These are phyloP conservation scores for Alouatta palliata DNA, from an alignment of 2,113 vertebrate genomes.

Conservation along the genomic window DNA sequence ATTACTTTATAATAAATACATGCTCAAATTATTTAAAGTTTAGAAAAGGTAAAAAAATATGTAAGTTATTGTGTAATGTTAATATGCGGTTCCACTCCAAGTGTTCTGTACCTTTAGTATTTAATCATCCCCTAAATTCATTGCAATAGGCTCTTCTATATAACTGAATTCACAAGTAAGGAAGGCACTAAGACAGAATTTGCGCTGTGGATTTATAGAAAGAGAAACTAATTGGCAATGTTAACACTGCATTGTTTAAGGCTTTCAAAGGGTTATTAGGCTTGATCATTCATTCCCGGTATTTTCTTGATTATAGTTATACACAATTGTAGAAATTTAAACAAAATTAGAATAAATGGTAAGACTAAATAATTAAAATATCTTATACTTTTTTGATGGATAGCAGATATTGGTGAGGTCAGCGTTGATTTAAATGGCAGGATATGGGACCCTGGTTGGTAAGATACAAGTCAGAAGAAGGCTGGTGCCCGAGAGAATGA, in stretches of 20 bases:
- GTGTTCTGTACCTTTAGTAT: neutral
- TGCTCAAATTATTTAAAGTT: neutral
- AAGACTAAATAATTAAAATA: neutral
- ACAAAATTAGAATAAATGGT: neutral
- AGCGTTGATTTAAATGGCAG: neutral
- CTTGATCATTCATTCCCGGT: neutral
- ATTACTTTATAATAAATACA: neutral
- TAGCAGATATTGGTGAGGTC: neutral
- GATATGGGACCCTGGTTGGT: neutral
- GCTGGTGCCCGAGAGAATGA: neutral
- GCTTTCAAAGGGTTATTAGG: neutral
- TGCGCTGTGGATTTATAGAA: neutral
- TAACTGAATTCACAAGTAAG: neutral
- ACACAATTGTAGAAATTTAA: neutral
- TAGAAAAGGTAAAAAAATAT: neutral
- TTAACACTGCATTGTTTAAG: neutral
- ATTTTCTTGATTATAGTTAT: neutral
- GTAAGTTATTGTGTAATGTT: neutral
- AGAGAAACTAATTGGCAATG: neutral
- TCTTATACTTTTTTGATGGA: neutral
- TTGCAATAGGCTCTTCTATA: neutral
- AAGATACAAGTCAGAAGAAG: neutral
- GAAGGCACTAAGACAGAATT: neutral
- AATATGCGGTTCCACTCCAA: neutral
- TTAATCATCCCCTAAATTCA: neutral